Conservation (phyloP, 1,140 invertebrate genomes). For the Cherax quadricarinatus region DNA sequence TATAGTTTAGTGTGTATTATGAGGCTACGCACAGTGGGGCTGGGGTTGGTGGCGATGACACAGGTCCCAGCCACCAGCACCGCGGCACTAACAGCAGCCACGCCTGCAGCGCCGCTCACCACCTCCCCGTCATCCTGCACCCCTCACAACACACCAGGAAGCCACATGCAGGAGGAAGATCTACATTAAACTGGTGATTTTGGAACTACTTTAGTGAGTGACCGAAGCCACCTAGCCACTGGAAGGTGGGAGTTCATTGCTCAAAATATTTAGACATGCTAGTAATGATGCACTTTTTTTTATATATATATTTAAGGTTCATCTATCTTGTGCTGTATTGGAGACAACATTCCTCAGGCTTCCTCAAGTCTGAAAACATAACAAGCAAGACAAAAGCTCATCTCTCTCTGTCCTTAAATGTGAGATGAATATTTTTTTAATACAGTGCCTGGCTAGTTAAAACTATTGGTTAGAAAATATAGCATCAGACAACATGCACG, state of each 20-base stretch:
- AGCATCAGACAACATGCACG: not conserved
- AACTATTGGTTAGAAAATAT: not conserved
- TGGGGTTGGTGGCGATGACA: conserved; percentile 7
- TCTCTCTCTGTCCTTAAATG: not conserved
- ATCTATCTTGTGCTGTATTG: not conserved
- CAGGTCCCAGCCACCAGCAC: conserved; percentile 20
- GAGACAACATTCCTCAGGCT: not conserved
- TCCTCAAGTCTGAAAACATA: not conserved
- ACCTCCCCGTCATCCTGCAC: not conserved
- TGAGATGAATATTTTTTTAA: not conserved
- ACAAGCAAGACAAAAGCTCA: not conserved
- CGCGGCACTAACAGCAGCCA: conserved; percentile 27
- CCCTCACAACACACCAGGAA: not conserved
- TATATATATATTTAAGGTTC: no score
- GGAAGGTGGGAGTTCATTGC: not conserved
- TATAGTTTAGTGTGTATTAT: not conserved
- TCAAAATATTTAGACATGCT: not conserved
- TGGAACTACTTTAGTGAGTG: not conserved
- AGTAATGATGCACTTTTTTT: no score
- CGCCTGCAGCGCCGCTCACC: conserved; percentile 20
- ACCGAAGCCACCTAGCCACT: not conserved
- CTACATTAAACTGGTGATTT: not conserved
- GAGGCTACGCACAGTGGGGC: conserved; percentile 28
- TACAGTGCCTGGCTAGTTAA: not conserved
- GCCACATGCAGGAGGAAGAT: not conserved